Conservation (phyloP, 53 echinoderm and acorn worm species). For the Paelopatides confundens region DNA sequence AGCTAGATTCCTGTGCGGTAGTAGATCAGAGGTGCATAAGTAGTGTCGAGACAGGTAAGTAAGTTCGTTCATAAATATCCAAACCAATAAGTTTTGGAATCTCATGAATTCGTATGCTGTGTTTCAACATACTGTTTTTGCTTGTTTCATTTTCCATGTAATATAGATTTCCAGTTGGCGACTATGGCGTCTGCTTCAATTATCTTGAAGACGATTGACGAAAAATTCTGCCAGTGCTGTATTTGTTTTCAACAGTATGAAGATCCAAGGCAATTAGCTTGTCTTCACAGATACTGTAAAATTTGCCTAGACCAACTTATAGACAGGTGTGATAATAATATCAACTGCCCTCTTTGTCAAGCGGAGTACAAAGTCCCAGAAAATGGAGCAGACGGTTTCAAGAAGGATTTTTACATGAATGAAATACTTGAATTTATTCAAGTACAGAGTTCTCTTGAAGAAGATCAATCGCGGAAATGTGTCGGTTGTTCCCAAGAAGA, state of each 20-base stretch:
- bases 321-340: background rate
- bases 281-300: slow-evolving; percentile 12
- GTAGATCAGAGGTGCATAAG: no score
- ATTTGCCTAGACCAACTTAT: background rate
- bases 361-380: background rate
- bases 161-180: no score
- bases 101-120: no score
- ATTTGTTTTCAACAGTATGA: slow-evolving; percentile 13
- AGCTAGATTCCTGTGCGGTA: no score
- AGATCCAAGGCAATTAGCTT: slow-evolving; percentile 18
- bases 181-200: background rate
- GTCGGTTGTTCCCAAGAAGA: slow-evolving; percentile 3
- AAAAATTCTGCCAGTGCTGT: slow-evolving; percentile 1
- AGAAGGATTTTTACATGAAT: background rate
- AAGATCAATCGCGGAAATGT: background rate
- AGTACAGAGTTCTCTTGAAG: background rate
- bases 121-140: no score
- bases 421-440: background rate
- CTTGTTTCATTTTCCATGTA: no score
- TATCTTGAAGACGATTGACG: background rate
- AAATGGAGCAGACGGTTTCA: slow-evolving; percentile 15
- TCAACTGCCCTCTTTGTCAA: slow-evolving; percentile 25
- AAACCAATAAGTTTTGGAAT: no score
- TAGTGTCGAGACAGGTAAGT: no score
- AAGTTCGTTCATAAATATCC: no score